These are phyloP conservation scores for Cosmopolites sordidus DNA, from an alignment of 2,888 invertebrate species.

Conservation along the genomic window DNA sequence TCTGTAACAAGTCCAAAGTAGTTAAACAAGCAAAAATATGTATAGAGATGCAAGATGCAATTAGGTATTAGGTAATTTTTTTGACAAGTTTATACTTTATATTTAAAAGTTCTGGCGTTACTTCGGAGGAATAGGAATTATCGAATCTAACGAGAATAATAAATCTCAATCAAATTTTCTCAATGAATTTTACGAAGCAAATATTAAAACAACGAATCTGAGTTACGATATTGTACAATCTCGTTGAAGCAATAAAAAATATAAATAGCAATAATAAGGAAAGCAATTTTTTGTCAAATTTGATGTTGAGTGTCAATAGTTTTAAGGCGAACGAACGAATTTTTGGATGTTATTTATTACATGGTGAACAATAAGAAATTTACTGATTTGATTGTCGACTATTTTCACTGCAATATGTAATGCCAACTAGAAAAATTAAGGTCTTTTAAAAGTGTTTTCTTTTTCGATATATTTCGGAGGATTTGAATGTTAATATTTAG, in stretches of 20 bases:
- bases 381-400: too few species aligned
- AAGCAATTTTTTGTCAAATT: slow-evolving; percentile 26
- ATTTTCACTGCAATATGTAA: too few species aligned
- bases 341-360: neutral
- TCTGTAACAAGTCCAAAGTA: slow-evolving; percentile 9
- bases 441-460: too few species aligned
- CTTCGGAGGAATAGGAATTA: slow-evolving; percentile 35
- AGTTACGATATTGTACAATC: neutral
- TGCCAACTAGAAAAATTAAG: too few species aligned
- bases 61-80: slow-evolving; percentile 42
- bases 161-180: slow-evolving; percentile 9
- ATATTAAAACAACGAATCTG: neutral
- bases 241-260: neutral
- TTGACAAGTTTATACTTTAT: slow-evolving; percentile 48
- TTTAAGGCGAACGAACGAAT: slow-evolving; percentile 6
- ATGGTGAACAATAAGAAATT: too few species aligned
- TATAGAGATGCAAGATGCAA: slow-evolving; percentile 36
- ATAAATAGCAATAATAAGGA: slow-evolving; percentile 15
- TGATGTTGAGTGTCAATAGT: slow-evolving; percentile 20
- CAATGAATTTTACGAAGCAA: neutral
- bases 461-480: too few species aligned
- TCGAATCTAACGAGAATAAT: slow-evolving; percentile 21
- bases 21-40: slow-evolving; percentile 26
- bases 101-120: slow-evolving; percentile 47
- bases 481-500: too few species aligned